Percentiles rank a stretch among this genome's conserved stretches.
These are phyloP conservation scores for Potamarius usumacintae DNA, from an alignment of 2,113 vertebrate genomes.

Conservation along the genomic window DNA sequence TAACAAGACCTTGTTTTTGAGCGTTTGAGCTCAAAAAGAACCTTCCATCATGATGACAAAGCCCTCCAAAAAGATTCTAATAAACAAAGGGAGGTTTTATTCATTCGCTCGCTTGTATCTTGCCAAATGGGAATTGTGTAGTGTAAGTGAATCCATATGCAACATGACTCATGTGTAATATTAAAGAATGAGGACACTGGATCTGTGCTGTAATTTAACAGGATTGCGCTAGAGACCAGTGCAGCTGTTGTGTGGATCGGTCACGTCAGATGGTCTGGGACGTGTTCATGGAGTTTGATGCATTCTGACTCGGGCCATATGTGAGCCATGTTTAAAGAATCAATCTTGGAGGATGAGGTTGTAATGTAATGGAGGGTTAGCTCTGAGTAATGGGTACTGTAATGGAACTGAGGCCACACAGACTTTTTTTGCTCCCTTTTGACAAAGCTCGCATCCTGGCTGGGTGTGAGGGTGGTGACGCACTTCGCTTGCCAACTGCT, in stretches of 20 bases:
- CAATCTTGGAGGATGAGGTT: conserved; percentile 13
- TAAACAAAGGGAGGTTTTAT: conserved; percentile 11
- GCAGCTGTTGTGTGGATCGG: conserved; percentile 22
- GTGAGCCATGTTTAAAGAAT: conserved; percentile 27
- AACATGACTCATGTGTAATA: not conserved
- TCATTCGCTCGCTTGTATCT: not conserved
- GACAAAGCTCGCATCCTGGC: not conserved
- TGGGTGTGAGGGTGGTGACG: not conserved
- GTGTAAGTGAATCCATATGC: conserved; percentile 34
- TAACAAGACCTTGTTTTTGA: not conserved
- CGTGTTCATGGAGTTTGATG: conserved; percentile 11
- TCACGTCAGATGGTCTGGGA: conserved; percentile 8
- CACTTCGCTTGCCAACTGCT: not conserved
- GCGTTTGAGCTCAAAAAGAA: not conserved
- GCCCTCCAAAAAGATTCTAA: conserved; percentile 6
- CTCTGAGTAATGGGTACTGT: conserved; percentile 39
- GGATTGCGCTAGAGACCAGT: conserved; percentile 7
- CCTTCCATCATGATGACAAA: not conserved
- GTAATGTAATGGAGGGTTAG: conserved; percentile 32
- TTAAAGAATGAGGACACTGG: conserved; percentile 9
- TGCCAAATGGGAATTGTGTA: not conserved
- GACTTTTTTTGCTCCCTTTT: not conserved
- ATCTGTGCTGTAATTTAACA: conserved; percentile 28
- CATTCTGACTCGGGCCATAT: conserved; percentile 15
- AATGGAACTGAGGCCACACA: conserved; percentile 41